phyloP scores from a whole-genome alignment of 2,888 invertebrate species.

The Phalangium opilio region DNA sequence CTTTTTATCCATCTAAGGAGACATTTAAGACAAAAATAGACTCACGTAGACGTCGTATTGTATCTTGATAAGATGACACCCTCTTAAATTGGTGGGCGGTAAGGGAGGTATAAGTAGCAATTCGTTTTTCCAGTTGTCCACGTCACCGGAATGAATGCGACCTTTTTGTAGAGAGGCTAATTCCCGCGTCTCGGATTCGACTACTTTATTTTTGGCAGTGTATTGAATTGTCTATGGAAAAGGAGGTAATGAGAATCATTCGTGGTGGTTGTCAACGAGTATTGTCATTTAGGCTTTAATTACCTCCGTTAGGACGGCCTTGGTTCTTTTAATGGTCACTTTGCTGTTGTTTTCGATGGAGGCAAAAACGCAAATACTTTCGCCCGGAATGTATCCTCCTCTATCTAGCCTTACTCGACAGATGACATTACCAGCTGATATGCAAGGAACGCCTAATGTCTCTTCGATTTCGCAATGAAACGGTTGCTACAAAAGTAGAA shows the following conservation, averaged over 20 bases:
- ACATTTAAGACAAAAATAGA: no score
- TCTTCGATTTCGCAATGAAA: constrained; percentile 83
- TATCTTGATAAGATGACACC: constrained; percentile 83
- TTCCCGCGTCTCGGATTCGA: constrained; percentile 71
- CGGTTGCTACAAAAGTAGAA: constrained; percentile 47
- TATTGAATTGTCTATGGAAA: constrained; percentile 63
- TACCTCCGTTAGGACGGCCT: constrained; percentile 65
- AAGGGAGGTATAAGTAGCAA: constrained; percentile 81
- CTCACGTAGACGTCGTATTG: constrained; percentile 83
- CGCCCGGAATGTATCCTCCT: constrained; percentile 88
- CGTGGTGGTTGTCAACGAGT: no score
- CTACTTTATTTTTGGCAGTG: constrained; percentile 64
- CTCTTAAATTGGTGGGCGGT: constrained; percentile 82
- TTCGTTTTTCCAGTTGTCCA: constrained; percentile 73
- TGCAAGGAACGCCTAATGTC: constrained; percentile 63
- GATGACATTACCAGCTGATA: constrained; percentile 69
- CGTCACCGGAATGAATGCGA: constrained; percentile 61
- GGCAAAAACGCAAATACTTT: constrained; percentile 73
- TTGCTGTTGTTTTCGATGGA: constrained; percentile 68
- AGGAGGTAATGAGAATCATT: constrained; percentile 5
- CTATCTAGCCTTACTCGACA: constrained; percentile 74
- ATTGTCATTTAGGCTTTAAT: constrained; percentile 5
- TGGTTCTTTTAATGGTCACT: constrained; percentile 66
- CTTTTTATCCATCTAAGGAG: no score
- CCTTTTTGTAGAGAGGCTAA: constrained; percentile 61